Evolutionary conservation across 2,797 vertebrate species (phyloP), one percentile per base, ranked within the genome.

Genomic region (Glossophaga mutica): DNA sequence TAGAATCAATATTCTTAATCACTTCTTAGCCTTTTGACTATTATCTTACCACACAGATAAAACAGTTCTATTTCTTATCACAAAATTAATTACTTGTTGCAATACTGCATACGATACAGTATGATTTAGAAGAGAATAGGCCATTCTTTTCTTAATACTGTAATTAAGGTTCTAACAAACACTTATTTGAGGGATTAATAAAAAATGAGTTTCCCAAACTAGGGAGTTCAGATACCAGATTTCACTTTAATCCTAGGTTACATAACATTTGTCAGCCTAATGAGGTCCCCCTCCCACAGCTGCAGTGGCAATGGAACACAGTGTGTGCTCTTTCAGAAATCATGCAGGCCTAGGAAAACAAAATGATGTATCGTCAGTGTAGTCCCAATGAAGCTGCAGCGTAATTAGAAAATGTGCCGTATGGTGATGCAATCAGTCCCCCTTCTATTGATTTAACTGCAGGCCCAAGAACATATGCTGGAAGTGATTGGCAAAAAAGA

Each of bases 151-250:
- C 59, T 89, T 44, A 85, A 94, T 48, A 67, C 7, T 85, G 48
- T 24, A 91, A 46, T 78, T 82, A 86, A 12, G 5, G 37, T 74
- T 91, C 73, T 87, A 94, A 78, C 26, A 94, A 91, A 85, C 3
- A 83, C 34, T 62, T 91, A 89, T 19, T 67, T 87, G 42, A 71
- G 48, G 12, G 9, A 46, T 46, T 74, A 85, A 71, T 50, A 7
- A 96, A 91, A 96, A 90, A 65, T 62, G 16, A 82, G 85, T 78
- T 52, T 78, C 52, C 55, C 62, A 65, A 86, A 74, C 46, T 55
- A 39, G 42, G 48, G n/a, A 77, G 19, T 62, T 82, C 48, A 59
- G 59, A 57, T 52, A 74, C 4, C 46, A 78, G 82, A 73, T 77
- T 82, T 70, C 29, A 85, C 32, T 46, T 85, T 91, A 91, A 55